Base-by-base conservation (phyloP, 2,888 invertebrate species). In the Diarsia dahlii region DNA sequence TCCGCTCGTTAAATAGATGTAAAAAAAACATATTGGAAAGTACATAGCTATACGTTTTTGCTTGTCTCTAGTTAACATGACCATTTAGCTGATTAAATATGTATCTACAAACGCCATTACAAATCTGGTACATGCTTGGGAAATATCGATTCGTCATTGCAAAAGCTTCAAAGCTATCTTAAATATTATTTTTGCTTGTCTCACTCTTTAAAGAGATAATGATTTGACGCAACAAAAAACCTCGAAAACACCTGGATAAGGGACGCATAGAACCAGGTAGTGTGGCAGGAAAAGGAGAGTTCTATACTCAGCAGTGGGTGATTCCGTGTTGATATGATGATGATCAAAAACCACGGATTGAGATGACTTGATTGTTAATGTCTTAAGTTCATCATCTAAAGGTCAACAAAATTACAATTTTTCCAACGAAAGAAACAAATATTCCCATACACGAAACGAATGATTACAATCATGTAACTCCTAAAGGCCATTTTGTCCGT, bases 381-480 rank as follows among this genome's bases (percentile, higher is more conserved):
- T 54, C 54, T n/a, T n/a, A 54, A n/a, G n/a, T 54, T 3, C 10
- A 54, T 12, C n/a, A 54, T 4, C 23, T 23, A 56, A 56, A 23
- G 56, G 20, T 34, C 34, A 39, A 62, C 10, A 20, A 39, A 62
- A 62, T 39, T 0, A 39, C n/a, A 39, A 28, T 12, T 39, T 39
- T 39, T 39, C 20, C 20, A 39, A 5, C 2, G 39, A 20, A 63
- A n/a, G n/a, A 0, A 45, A 63, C 18, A 10, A 62, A n/a, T 52
- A 50, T 69, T 3, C n/a, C 8, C 28, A 28, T 15, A 56, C 62
- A 93, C 91, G 91, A 94, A 92, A 93, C 78, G 71, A 13, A 87
- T 87, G 92, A 93, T 93, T 92, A 93, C 91, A 92, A 93, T 92
- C 93, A 78, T 81, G 89, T 91, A 91, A 90, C 91, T 92, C 90